A percentile compares a stretch with the other conserved stretches of the same genome.
phyloP scores from a whole-genome alignment of 2,113 vertebrate genomes.

The Willisornis vidua region DNA sequence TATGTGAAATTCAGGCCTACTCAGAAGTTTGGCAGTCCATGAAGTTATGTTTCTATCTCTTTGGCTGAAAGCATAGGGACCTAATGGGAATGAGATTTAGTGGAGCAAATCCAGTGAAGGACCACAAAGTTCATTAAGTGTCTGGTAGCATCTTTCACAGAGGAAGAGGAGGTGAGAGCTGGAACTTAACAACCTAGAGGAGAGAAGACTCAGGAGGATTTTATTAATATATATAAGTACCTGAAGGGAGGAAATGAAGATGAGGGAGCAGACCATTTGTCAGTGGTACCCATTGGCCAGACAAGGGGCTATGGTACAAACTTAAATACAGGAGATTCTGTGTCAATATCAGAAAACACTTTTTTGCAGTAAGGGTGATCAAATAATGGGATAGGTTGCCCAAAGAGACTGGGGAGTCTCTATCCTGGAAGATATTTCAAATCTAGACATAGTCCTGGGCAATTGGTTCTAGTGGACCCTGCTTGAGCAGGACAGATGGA shows the following conservation, averaged over 20 bases:
- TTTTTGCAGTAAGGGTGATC: neutral
- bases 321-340: neutral
- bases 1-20: neutral
- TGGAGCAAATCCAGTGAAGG: neutral
- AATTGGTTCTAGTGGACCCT: neutral
- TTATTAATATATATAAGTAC: neutral
- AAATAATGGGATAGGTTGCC: neutral
- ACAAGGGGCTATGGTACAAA: neutral
- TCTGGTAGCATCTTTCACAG: neutral
- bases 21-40: neutral
- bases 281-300: neutral
- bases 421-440: neutral
- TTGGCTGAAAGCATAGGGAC: neutral
- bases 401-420: neutral
- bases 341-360: neutral
- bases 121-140: neutral
- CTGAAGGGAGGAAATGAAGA: neutral
- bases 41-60: neutral
- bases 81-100: neutral
- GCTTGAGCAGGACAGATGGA: rapidly evolving
- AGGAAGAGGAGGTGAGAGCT: neutral
- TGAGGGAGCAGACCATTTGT: neutral
- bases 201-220: neutral
- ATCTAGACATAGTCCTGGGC: neutral
- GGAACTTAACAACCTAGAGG: neutral